Evolutionary conservation across 2,113 vertebrate species (phyloP).

Genomic region (Chaetorhynchus papuensis): DNA sequence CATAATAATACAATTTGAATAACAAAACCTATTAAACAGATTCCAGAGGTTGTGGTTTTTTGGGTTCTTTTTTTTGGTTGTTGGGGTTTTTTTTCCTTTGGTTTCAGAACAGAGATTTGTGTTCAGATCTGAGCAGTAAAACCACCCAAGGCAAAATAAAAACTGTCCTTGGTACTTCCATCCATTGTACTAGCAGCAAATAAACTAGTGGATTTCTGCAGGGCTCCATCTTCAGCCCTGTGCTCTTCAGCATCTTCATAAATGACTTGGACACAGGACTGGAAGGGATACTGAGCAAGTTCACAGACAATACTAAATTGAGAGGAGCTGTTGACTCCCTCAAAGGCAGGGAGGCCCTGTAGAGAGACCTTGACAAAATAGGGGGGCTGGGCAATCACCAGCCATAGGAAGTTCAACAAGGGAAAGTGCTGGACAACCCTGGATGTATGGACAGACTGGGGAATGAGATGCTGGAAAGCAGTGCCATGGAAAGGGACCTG

Average conservation of each 20-base stretch:
- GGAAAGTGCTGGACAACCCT: background rate
- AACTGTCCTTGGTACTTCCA: background rate
- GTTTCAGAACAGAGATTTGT: background rate
- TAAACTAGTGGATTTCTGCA: background rate
- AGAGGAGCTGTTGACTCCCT: background rate
- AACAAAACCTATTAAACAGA: background rate
- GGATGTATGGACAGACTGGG: background rate
- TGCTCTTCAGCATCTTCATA: background rate
- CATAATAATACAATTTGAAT: background rate
- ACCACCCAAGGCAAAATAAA: background rate
- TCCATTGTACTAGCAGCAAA: background rate
- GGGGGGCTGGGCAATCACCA: background rate
- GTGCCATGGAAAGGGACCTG: background rate
- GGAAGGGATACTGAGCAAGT: background rate
- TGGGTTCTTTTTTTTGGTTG: background rate
- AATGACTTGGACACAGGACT: background rate
- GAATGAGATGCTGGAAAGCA: background rate
- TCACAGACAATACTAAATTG: rapidly evolving
- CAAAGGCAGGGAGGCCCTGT: background rate
- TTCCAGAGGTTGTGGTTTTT: background rate
- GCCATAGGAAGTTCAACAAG: background rate
- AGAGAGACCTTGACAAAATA: rapidly evolving
- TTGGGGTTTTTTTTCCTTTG: background rate
- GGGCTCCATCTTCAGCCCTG: background rate
- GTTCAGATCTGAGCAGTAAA: background rate